Conservation (phyloP, 2,888 invertebrate genomes). For the Clanis bilineata region DNA sequence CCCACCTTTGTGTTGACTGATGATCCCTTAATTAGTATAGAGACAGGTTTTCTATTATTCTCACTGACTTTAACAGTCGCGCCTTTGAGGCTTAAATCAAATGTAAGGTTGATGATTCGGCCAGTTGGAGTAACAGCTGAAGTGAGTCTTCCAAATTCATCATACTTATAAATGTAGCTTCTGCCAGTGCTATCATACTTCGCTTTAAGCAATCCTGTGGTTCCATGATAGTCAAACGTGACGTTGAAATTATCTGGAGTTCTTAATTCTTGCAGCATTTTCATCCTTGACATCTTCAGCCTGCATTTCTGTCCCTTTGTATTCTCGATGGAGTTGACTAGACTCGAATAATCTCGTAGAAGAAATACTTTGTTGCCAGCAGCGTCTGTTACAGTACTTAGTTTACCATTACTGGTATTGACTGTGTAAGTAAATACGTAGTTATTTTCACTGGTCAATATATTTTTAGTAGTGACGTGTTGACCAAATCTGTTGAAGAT, state of each 20-base stretch:
- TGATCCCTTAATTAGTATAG: slow-evolving; percentile 93
- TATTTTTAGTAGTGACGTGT: slow-evolving; percentile 96
- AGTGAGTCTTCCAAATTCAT: slow-evolving; percentile 95
- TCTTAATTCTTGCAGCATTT: slow-evolving; percentile 93
- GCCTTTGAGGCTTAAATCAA: slow-evolving; percentile 95
- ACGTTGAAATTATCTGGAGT: slow-evolving; percentile 97
- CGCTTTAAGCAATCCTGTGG: slow-evolving; percentile 93
- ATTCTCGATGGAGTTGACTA: slow-evolving; percentile 96
- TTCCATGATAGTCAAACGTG: slow-evolving; percentile 96
- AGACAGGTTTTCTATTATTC: slow-evolving; percentile 90
- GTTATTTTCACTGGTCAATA: slow-evolving; percentile 95
- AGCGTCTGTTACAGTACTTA: slow-evolving; percentile 96
- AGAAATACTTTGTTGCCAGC: slow-evolving; percentile 95
- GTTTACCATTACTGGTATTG: slow-evolving; percentile 97
- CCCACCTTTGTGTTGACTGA: slow-evolving; percentile 91
- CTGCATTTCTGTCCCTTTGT: slow-evolving; percentile 96
- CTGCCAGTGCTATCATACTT: slow-evolving; percentile 95
- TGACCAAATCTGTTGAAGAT: slow-evolving; percentile 97
- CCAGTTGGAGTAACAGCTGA: slow-evolving; percentile 98
- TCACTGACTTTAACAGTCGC: slow-evolving; percentile 93
- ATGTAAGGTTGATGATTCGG: slow-evolving; percentile 92
- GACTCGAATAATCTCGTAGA: slow-evolving; percentile 90
- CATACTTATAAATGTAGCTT: slow-evolving; percentile 96
- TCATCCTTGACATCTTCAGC: slow-evolving; percentile 95
- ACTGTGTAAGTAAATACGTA: slow-evolving; percentile 98